Base-by-base conservation (phyloP, 2,113 vertebrate genomes). In the Panthera leo region DNA sequence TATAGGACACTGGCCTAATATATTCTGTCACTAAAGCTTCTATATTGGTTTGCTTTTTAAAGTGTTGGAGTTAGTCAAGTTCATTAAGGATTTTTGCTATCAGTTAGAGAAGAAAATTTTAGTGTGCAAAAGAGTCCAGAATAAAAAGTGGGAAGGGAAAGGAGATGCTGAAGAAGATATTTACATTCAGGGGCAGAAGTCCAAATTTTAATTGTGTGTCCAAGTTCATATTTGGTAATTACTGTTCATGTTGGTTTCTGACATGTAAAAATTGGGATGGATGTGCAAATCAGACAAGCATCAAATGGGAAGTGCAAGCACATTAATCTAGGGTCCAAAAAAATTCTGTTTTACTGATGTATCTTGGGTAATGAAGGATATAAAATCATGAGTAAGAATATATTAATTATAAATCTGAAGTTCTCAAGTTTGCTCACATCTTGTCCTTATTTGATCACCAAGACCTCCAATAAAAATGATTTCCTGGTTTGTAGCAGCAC, bases 401-500 rank as follows among this genome's bases (percentile, higher is more conserved):
- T 55, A 19, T 61, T 70, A 84, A 85, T 79, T 83, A 3, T 53
- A 84, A 84, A 89, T 71, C 21, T 48, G 45, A 48, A 87, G 7
- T 70, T 94, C 48, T 63, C 21, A 87, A 80, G 67, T 96, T 83
- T 87, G 63, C 7, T 96, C 63, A 96, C 21, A 67, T 42, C 53
- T 95, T 87, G 34, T 12, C 42, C 42, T 88, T 45, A 63, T 51
- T 83, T 95, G n/a, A 79, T 78, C 12, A 90, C 2, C 5, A 80
- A 86, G 10, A 31, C 14, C 39, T n/a, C 6, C 45, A 61, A 21
- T 63, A 61, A 93, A 88, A 86, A 95, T 55, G 34, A 76, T 45
- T 85, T 80, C n/a, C 55, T 96, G 12, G 5, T 63, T 94, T 94
- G 5, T 55, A 42, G 78, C 29, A 31, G 45, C 90, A 21, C 25